These are phyloP conservation scores for Talpa occidentalis DNA, from an alignment of 2,113 vertebrate species.

Conservation along the genomic window DNA sequence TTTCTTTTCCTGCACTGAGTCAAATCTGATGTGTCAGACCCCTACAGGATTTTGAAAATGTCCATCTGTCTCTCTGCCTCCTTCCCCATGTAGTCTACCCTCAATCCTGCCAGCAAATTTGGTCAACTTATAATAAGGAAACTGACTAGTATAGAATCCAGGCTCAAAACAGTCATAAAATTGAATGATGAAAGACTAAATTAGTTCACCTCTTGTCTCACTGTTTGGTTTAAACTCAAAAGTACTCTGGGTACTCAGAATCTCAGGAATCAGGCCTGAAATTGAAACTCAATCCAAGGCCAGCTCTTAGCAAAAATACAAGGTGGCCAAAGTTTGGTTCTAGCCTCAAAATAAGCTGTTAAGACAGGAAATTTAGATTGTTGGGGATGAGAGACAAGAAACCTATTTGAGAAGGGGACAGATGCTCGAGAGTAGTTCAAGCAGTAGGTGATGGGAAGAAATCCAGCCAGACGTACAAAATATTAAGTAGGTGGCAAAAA, in stretches of 20 bases:
- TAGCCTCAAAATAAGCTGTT: constrained; percentile 1
- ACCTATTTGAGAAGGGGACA: background rate
- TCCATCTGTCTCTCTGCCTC: background rate
- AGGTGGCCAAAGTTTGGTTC: background rate
- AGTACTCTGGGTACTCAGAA: background rate
- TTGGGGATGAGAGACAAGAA: background rate
- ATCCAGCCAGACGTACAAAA: background rate
- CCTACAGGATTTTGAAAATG: background rate
- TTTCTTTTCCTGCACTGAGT: background rate
- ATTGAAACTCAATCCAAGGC: background rate
- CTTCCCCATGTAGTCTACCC: background rate
- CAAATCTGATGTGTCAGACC: background rate
- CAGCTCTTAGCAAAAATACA: background rate
- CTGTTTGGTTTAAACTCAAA: constrained; percentile 36
- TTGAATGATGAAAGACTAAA: background rate
- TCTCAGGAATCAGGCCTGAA: background rate
- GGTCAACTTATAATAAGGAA: background rate
- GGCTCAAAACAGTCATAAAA: constrained; percentile 15
- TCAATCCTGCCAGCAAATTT: background rate
- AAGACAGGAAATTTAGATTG: constrained; percentile 5
- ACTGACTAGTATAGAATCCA: background rate
- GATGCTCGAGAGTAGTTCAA: constrained; percentile 13
- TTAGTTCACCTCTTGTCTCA: background rate
- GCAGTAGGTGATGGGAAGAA: constrained; percentile 22
- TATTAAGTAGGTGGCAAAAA: background rate